These are phyloP conservation scores for Spisula subtruncata DNA, from an alignment of 2,888 invertebrate species.

Conservation along the genomic window DNA sequence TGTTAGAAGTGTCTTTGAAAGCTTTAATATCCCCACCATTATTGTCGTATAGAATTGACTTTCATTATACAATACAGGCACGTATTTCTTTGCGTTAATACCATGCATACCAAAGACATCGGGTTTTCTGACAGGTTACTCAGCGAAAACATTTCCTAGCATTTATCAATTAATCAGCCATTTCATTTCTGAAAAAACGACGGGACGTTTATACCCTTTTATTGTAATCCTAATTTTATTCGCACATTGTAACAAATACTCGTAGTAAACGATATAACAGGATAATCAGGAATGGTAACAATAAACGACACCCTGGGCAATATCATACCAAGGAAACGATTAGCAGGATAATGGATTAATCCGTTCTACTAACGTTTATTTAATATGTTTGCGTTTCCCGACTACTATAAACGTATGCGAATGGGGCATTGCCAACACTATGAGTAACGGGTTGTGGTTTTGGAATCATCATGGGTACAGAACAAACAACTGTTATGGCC, in stretches of 20 bases:
- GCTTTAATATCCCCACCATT: neutral
- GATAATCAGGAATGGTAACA: neutral
- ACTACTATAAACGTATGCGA: too few relatives aligned
- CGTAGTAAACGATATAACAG: neutral
- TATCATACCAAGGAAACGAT: neutral
- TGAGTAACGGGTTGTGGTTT: too few relatives aligned
- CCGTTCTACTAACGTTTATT: too few relatives aligned
- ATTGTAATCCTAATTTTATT: neutral
- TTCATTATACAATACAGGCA: neutral
- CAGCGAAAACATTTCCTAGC: neutral
- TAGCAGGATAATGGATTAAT: too few relatives aligned
- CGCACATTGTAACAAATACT: neutral
- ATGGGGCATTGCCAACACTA: too few relatives aligned
- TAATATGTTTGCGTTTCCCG: too few relatives aligned
- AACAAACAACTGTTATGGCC: too few relatives aligned
- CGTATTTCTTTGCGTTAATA: neutral
- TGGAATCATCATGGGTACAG: too few relatives aligned
- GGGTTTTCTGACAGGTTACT: neutral
- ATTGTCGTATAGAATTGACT: neutral
- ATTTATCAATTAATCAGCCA: neutral
- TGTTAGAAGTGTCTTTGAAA: neutral
- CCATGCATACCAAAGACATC: neutral
- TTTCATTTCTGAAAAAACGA: neutral
- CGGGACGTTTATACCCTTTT: neutral
- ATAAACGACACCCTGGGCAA: neutral